Conservation (phyloP, 2,113 vertebrate species). For the Nycticorax nycticorax region DNA sequence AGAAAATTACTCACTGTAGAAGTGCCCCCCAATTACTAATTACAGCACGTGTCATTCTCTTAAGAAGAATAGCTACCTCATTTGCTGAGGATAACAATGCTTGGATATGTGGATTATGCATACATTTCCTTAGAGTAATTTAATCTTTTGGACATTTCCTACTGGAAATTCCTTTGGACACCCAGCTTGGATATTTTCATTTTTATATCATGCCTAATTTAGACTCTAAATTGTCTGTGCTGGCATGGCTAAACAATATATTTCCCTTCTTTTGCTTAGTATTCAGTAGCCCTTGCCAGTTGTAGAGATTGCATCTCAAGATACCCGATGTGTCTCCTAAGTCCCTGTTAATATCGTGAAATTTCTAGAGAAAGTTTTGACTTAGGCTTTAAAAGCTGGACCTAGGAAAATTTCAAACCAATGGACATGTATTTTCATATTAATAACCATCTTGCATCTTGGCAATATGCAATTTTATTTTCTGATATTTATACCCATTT, state of each 20-base stretch:
- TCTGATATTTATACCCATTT: neutral
- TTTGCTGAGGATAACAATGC: neutral
- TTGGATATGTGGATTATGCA: neutral
- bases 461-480: neutral
- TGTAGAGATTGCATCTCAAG: neutral
- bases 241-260: neutral
- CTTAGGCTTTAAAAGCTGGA: neutral
- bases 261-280: neutral
- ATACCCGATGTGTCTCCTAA: neutral
- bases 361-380: neutral
- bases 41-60: neutral
- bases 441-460: neutral
- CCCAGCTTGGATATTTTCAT: neutral
- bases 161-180: neutral
- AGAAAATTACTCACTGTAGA: neutral
- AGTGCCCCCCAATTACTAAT: neutral
- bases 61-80: neutral
- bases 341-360: neutral
- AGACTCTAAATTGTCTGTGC: neutral
- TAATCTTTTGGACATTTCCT: neutral
- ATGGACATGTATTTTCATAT: neutral
- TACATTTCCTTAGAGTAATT: neutral
- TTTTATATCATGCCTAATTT: neutral
- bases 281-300: neutral
- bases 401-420: neutral